Base-by-base conservation (phyloP, 2,888 invertebrate species). In the Agrilus cyanescens region DNA sequence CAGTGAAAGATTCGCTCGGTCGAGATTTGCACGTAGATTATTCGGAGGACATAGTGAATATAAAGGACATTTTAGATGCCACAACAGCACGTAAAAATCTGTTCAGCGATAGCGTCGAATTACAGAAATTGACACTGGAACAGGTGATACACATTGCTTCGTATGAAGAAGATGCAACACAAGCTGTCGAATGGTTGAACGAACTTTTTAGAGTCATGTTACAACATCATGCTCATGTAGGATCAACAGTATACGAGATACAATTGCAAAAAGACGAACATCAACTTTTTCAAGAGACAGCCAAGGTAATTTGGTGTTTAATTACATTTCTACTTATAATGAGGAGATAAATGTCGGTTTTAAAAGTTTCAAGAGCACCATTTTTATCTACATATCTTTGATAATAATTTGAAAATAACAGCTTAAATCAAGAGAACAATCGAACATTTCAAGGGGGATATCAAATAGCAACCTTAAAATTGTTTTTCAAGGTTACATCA, bases 1-100 rank as follows among this genome's bases (percentile, higher is more conserved):
- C 85, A 8, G 76, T 85, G 48, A 85, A 85, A 66, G 83, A 85
- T 63, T 81, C 84, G 1, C 68, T 82, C 47, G 84, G 85, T 38
- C 73, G 82, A 53, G 80, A 80, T 57, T 67, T 81, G 51, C 72
- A 74, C 49, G 74, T 82, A 54, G 72, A 85, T 68, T 84, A 82
- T 55, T 74, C 75, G 50, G 75, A 76, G 57, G 83, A 85, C 56
- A 81, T 85, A 43, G 72, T 76, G 43, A 82, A 82, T 59, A 75
- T 86, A 43, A 73, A 77, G 50, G 80, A 82, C 55, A 77, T 81
- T 55, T 66, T 85, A 48, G 80, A 80, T 51, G 78, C 78, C 36
- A 79, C 80, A 31, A 75, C 75, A 40, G 78, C 81, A 4, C 70
- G 82, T 38, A 78, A 80, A 55, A 77, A 81, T 58, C 77, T 82